Evolutionary conservation across 2,113 vertebrate species (phyloP).

Genomic region (Indicator indicator): DNA sequence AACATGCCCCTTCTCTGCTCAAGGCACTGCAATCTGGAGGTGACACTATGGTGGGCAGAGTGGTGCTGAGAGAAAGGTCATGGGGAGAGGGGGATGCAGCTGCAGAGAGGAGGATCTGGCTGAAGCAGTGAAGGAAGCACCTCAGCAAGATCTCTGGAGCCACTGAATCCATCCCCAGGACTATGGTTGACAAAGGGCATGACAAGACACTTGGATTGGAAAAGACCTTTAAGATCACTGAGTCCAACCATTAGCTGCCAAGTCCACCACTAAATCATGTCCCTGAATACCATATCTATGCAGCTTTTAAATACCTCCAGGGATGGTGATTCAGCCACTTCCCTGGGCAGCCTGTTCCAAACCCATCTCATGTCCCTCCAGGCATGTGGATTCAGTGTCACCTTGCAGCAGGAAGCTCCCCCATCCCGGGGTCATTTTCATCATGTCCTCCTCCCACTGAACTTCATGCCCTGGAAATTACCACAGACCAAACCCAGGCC

Average conservation of each 20-base stretch:
- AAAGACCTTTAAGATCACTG: background rate
- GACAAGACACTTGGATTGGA: background rate
- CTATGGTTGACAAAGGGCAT: background rate
- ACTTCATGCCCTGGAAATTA: rapidly evolving
- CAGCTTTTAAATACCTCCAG: background rate
- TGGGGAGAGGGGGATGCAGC: background rate
- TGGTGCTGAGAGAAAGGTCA: background rate
- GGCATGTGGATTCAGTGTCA: background rate
- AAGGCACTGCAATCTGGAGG: background rate
- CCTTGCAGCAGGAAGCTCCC: background rate
- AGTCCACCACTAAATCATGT: background rate
- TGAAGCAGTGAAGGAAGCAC: background rate
- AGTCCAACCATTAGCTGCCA: background rate
- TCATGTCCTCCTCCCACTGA: rapidly evolving
- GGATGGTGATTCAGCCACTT: background rate
- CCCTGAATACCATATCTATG: background rate
- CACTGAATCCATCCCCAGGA: background rate
- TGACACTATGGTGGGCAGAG: background rate
- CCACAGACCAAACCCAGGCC: background rate
- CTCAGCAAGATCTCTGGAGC: background rate
- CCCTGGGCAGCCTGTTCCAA: background rate
- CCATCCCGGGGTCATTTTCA: rapidly evolving
- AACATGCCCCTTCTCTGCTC: background rate
- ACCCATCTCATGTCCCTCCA: background rate
- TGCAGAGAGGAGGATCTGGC: background rate